Conservation (phyloP, 2,888 invertebrate genomes). For the Ophioninae sp. region DNA sequence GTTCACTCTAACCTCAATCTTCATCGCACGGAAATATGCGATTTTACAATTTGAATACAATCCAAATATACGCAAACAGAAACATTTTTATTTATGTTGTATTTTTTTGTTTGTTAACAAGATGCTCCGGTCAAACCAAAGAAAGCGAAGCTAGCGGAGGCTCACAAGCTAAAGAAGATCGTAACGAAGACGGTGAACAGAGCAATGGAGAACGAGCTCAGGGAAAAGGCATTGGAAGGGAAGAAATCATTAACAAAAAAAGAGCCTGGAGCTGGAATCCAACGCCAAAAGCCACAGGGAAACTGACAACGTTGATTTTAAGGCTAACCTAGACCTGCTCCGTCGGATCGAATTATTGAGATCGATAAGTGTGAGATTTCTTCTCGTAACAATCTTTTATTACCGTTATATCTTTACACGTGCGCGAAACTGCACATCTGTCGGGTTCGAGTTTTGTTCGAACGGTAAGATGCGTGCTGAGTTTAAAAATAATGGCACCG, state of each 20-base stretch:
- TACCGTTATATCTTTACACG: slow-evolving; percentile 38
- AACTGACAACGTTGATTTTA: not conserved
- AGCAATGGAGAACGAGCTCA: slow-evolving; percentile 86
- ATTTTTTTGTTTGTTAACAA: slow-evolving; percentile 68
- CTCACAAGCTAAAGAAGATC: slow-evolving; percentile 85
- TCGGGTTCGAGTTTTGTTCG: slow-evolving; percentile 10
- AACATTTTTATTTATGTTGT: not conserved
- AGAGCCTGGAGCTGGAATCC: slow-evolving; percentile 73
- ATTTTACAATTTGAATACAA: not conserved
- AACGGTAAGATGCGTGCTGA: not conserved
- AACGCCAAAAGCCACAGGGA: slow-evolving; percentile 46
- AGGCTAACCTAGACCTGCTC: not conserved
- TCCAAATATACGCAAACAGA: not conserved
- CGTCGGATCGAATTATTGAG: not conserved
- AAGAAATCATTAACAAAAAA: slow-evolving; percentile 82
- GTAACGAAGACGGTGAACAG: slow-evolving; percentile 88
- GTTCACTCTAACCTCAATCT: slow-evolving; percentile 67
- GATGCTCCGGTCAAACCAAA: slow-evolving; percentile 87
- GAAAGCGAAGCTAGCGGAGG: slow-evolving; percentile 83
- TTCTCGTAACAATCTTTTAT: slow-evolving; percentile 52
- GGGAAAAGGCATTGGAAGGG: slow-evolving; percentile 83
- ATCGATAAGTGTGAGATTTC: slow-evolving; percentile 29
- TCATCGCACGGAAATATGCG: not conserved
- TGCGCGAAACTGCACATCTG: slow-evolving; percentile 35
- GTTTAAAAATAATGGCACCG: slow-evolving; percentile 48